Evolutionary conservation across 2,797 vertebrate genomes (phyloP), one percentile per base, ranked within the genome.

Genomic region (Malurus leucopterus): DNA sequence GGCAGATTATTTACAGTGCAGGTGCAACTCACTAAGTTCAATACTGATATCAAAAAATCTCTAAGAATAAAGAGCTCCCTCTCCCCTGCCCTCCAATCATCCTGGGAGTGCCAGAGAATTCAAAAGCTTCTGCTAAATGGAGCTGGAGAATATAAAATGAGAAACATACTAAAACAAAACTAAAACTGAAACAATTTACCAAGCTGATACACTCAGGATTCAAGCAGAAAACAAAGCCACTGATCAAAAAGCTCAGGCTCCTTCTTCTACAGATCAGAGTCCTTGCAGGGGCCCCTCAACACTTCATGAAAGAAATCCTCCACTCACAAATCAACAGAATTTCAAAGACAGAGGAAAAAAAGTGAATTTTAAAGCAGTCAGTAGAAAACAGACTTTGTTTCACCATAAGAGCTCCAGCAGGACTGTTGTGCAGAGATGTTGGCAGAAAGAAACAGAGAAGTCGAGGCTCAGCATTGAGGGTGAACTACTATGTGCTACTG

Each of bases 21-120:
- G 46, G 27, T 84, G 21, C 32, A 94, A 94, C 91, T 86, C 58
- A 69, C 43, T 90, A 92, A 95, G 84, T 86, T 84, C 22, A 83
- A 71, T 61, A 71, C 2, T 75, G 53, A 46, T 88, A 88, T 59
- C 34, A 91, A 32, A 92, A 64, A 86, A 53, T 74, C 55, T 86
- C 70, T 51, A 38, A 90, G 81, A 93, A 86, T 80, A 87, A 90
- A 86, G n/a, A 70, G 18, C 4, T 67, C 14, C 3, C 24, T 7
- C 23, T 79, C n/a, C 54, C 22, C 77, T 78, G 43, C 8, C 30
- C 64, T 19, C 8, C 54, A 81, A 67, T 72, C 82, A 86, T 32
- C 7, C 8, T 72, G 36, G n/a, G 13, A 77, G 9, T 15, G 6
- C 38, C 74, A 88, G 53, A 90, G 82, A 94, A 82, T 62, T 41